A percentile compares a stretch with the other conserved stretches of the same genome.
These are phyloP conservation scores for Micromys minutus DNA, from an alignment of 2,113 vertebrate species.

Conservation along the genomic window DNA sequence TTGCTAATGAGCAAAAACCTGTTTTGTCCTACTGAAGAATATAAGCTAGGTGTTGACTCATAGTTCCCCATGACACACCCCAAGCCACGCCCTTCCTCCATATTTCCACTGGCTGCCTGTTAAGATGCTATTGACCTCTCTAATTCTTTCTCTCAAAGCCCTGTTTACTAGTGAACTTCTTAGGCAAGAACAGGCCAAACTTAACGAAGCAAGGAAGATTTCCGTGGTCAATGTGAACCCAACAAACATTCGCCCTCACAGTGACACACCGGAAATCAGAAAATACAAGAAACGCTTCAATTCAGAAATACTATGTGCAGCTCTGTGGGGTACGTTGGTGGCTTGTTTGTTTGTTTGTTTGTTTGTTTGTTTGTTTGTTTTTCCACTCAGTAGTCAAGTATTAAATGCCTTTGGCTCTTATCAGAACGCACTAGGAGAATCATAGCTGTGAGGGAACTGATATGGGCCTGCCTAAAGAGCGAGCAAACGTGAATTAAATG, in stretches of 20 bases:
- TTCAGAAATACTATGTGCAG: conserved; percentile 98
- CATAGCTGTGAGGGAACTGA: not conserved
- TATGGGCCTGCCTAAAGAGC: not conserved
- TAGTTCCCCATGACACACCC: conserved; percentile 4
- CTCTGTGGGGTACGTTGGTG: conserved; percentile 93
- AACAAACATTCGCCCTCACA: conserved; percentile 98
- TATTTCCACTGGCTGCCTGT: not conserved
- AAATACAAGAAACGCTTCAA: conserved; percentile 99
- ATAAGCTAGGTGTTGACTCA: conserved; percentile 4
- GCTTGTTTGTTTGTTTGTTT: not conserved
- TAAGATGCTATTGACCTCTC: conserved; percentile 61
- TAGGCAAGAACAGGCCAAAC: conserved; percentile 96
- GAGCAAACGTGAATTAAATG: not conserved
- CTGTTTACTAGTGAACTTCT: conserved; percentile 95
- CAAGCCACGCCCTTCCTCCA: conserved; percentile 13
- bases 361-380: not conserved
- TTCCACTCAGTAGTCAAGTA: not conserved
- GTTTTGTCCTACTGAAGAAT: conserved; percentile 59
- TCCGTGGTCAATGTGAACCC: conserved; percentile 99
- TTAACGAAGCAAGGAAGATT: conserved; percentile 98
- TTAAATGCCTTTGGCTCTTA: not conserved
- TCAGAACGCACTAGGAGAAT: not conserved
- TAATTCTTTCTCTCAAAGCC: conserved; percentile 83
- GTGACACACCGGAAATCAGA: conserved; percentile 98
- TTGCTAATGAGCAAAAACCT: conserved; percentile 67